Evolutionary conservation across 2,797 vertebrate species (phyloP), one percentile per base, ranked within the genome.

Genomic region (Onychomys arenicola): DNA sequence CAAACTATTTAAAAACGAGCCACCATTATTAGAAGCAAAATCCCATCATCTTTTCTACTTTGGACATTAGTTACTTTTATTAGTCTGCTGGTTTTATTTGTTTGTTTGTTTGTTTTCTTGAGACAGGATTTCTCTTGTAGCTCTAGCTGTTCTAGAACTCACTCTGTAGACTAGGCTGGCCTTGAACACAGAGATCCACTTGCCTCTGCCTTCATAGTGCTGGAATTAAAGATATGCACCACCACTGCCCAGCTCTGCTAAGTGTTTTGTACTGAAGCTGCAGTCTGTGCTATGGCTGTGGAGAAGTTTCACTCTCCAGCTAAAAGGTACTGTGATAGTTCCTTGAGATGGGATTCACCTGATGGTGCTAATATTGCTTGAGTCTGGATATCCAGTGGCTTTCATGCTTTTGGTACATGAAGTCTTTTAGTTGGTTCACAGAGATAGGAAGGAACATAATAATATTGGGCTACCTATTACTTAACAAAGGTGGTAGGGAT

Each of bases 21-120:
- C 19, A 85, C 63, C 52, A 78, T 77, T 52, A 65, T 65, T 76
- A 75, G 96, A 93, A 93, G 55, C 11, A 91, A 88, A 94, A 80
- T 82, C 3, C 40, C 0, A 55, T 67, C 29, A 76, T 95, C 34
- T 75, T 57, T 92, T 82, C 2, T 11, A 80, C 78, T 86, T n/a
- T 55, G 29, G 37, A 92, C 23, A 90, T 75, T 85, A 80, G 85
- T 82, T 90, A 81, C 43, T 96, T 96, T 94, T 75, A 55, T 34
- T 69, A 90, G 97, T 75, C 93, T 93, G 43, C 78, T 63, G 25
- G 0, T 63, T 59, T 59, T 13, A 6, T 29, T 37, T 97, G 43
- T 63, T 91, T 49, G 2, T 21, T 80, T 23, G n/a, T 37, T 40
- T 81, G 21, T 59, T 59, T 83, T 82, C 37, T 81, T 2, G 17